Evolutionary conservation across 23 tunicate genomes (phyloP), one percentile per base, ranked within the genome.

Genomic region (Styela clava): DNA sequence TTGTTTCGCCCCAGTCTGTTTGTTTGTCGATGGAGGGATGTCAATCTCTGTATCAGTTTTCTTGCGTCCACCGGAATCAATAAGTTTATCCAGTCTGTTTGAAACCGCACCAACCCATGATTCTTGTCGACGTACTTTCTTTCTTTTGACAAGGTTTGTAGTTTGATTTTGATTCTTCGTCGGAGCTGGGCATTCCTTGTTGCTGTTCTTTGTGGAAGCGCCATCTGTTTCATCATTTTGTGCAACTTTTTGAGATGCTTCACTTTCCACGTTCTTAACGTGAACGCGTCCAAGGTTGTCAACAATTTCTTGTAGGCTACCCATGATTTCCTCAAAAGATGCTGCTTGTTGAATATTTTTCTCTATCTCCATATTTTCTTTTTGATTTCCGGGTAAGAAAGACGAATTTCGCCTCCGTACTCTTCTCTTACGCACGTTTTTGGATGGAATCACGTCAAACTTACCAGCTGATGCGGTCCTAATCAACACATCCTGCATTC

Each of bases 101-200:
- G 77, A 71, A 19, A 71, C 77, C 29, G 32, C 29, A 5, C 77
- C 77, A 22, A 71, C 77, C 77, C 77, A 71, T 5, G 77, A 71
- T 71, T 71, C 34, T 3, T 29, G 32, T 26, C 77, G 77, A 3
- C 35, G 23, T 34, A 29, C 18, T 3, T 26, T 33, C 7, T 32
- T 71, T 21, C 24, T 21, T 12, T 44, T 44, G 56, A 44, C 56
- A 9, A 9, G 71, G 5, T 33, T 31, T 5, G 77, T 19, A 3
- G 5, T 71, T 71, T 71, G 34, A 5, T 28, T 28, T 3, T 26
- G 71, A 26, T 26, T 5, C 35, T 71, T 71, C 16, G 24, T 16
- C 73, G 24, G 24, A 12, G 16, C 16, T 21, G 24, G 16, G 16
- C 31, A 68, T 21, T 29, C 27, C 16, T 68, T 31, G 9, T 24